Percentiles rank a stretch among this genome's conserved stretches.
Evolutionary conservation across 2,888 invertebrate genomes (phyloP).

Genomic region (Agonum fuliginosum): DNA sequence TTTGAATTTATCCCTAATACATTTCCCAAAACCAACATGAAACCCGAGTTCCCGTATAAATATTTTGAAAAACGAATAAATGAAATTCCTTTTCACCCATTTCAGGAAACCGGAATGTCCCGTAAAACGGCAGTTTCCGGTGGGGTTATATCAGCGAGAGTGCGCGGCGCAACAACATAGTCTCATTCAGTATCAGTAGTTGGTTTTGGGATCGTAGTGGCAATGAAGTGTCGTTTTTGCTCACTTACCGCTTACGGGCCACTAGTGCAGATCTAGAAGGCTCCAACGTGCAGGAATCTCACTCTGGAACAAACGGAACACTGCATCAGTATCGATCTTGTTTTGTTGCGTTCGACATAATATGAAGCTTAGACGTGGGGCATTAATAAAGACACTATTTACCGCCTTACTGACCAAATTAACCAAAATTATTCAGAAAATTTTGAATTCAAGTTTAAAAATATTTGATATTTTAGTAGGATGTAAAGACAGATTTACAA

Average conservation of each 20-base stretch:
- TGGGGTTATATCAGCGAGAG: background rate
- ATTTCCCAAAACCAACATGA: background rate
- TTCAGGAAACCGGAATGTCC: background rate
- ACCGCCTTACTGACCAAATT: too few species aligned
- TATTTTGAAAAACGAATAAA: background rate
- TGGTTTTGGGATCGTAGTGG: background rate
- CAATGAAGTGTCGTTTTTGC: background rate
- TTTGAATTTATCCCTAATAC: too few species aligned
- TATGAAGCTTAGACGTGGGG: background rate
- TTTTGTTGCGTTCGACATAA: too few species aligned
- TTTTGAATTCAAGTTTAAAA: too few species aligned
- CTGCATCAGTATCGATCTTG: constrained; percentile 55
- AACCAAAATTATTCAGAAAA: too few species aligned
- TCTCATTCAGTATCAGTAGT: background rate
- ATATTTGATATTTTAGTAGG: too few species aligned
- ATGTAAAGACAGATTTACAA: too few species aligned
- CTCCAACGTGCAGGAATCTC: constrained; percentile 44
- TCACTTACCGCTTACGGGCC: constrained; percentile 12
- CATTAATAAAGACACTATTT: background rate
- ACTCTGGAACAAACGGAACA: constrained; percentile 46
- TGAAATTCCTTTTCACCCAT: background rate
- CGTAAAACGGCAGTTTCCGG: constrained; percentile 9
- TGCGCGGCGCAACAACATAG: background rate
- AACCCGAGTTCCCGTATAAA: background rate
- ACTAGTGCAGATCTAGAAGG: too few species aligned